Evolutionary conservation across 2,113 vertebrate genomes (phyloP), one percentile per base, ranked within the genome.

Genomic region (Scopus umbretta): DNA sequence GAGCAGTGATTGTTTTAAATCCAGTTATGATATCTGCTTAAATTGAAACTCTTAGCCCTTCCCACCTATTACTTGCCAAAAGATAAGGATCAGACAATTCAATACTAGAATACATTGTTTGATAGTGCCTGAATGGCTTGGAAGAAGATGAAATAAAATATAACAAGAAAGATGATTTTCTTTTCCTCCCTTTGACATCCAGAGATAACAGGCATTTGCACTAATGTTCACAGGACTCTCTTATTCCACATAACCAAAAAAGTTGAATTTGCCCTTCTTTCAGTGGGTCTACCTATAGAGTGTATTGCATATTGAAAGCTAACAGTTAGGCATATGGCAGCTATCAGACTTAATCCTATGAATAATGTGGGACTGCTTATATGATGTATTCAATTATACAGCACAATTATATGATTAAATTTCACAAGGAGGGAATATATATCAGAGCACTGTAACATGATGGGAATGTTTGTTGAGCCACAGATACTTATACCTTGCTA

Each of bases 11-110:
- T 88, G 34, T 88, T 95, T 94, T 81, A 95, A 93, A 91, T 12
- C 36, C 47, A 89, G n/a, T 62, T 92, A n/a, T 22, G 8, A 8
- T 97, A 86, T 73, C 92, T 80, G 40, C 80, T 87, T 96, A 92
- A 96, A 90, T 62, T 70, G 17, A 93, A 95, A 61, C 52, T 93
- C 55, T 50, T 85, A 94, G 90, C 80, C 91, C 74, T 93, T 93
- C 40, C 52, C 13, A 90, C 16, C 43, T 94, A 66, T 90, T 96
- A 66, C 17, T 85, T 95, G 87, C 68, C 62, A 92, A 92, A 96
- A 85, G 42, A 89, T 81, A 92, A 95, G 25, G 78, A 88, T 92
- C 59, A 88, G 65, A 81, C 14, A 90, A 62, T 68, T 86, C 62
- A 58, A 7, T 34, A 53, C 47, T 52, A 88, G 49, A 94, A 94